Evolutionary conservation across 2,888 invertebrate genomes (phyloP).

Genomic region (Andricus curvator): DNA sequence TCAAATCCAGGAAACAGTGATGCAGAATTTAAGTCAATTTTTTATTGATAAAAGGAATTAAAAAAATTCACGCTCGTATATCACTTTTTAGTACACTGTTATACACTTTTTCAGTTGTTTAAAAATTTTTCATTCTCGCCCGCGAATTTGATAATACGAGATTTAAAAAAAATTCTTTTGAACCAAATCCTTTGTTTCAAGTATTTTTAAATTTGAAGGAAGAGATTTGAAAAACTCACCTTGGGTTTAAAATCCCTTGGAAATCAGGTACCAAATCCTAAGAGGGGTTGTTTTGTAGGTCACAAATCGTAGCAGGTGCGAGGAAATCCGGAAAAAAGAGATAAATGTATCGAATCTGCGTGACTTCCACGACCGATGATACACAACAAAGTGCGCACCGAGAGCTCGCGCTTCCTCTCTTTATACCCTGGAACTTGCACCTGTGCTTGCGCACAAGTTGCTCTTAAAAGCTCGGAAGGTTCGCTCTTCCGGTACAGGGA

Average conservation of each 20-base stretch:
- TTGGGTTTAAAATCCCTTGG: not conserved
- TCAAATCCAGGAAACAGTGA: not conserved
- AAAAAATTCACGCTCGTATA: not conserved
- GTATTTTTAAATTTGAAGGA: not conserved
- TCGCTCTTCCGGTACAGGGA: conserved; percentile 35
- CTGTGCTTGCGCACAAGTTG: conserved; percentile 71
- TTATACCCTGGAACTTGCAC: conserved; percentile 73
- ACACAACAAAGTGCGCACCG: conserved; percentile 73
- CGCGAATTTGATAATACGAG: not conserved
- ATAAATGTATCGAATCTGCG: conserved; percentile 43
- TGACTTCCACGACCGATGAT: conserved; percentile 55
- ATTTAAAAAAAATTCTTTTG: not conserved
- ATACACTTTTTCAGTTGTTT: not conserved
- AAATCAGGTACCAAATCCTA: conserved; percentile 9
- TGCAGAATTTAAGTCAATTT: no score
- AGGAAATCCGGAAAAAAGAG: conserved; percentile 36
- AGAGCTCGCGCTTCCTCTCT: conserved; percentile 70
- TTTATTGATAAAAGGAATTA: no score
- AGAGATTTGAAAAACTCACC: conserved; percentile 19
- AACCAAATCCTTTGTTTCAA: not conserved
- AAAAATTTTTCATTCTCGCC: not conserved
- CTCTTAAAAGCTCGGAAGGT: conserved; percentile 43
- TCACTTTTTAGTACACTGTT: not conserved
- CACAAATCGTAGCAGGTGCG: conserved; percentile 9
- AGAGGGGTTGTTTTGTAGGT: not conserved